Percentiles rank a stretch among this genome's conserved stretches.
These are phyloP conservation scores for Onychostruthus taczanowskii DNA, from an alignment of 2,113 vertebrate genomes.

Conservation along the genomic window DNA sequence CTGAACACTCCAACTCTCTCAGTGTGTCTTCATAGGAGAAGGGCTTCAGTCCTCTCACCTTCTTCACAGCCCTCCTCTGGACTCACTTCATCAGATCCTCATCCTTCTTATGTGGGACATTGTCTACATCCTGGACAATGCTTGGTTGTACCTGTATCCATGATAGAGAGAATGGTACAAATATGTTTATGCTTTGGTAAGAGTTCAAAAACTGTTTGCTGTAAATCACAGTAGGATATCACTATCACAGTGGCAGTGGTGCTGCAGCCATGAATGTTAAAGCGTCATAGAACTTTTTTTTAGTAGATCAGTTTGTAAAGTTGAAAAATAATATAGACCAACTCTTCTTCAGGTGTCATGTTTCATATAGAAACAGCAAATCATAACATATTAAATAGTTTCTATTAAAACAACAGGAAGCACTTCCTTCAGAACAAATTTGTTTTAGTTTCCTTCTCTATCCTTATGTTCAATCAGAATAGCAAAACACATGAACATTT, in stretches of 20 bases:
- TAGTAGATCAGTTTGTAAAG: not conserved
- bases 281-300: not conserved
- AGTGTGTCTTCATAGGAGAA: not conserved
- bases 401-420: not conserved
- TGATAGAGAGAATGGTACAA: not conserved
- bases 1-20: not conserved
- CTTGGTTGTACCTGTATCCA: not conserved
- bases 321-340: not conserved
- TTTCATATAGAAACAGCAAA: not conserved
- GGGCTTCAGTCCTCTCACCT: not conserved
- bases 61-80: not conserved
- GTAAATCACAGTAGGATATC: not conserved
- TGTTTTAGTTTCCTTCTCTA: not conserved
- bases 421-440: not conserved
- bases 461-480: not conserved
- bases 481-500: not conserved
- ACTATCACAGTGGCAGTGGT: not conserved
- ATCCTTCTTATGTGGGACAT: not conserved
- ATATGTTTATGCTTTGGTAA: not conserved
- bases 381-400: not conserved
- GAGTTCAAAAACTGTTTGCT: not conserved
- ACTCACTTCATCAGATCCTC: not conserved
- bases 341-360: not conserved
- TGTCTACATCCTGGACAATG: not conserved
- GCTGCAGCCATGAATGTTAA: not conserved